phyloP scores from a whole-genome alignment of 2,888 invertebrate genomes.

The Pterobdella sp. region DNA sequence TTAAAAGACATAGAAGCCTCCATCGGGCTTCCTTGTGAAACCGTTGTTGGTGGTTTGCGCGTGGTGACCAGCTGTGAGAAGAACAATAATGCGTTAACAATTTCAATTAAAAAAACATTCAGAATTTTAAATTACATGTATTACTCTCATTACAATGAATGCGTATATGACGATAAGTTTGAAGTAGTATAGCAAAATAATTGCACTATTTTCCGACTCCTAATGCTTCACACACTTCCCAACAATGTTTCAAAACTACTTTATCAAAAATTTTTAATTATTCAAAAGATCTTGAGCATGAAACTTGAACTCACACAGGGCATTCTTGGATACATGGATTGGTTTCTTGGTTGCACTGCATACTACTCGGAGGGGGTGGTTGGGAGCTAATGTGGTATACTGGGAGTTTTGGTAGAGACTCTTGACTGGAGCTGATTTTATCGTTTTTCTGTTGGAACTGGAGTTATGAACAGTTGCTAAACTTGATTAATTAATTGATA shows the following conservation, averaged over 20 bases:
- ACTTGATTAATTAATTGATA: too few relatives aligned
- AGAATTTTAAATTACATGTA: too few relatives aligned
- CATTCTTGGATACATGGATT: background rate
- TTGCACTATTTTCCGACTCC: too few relatives aligned
- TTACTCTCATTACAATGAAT: too few relatives aligned
- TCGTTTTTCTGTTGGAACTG: too few relatives aligned
- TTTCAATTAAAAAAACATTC: too few relatives aligned
- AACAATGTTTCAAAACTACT: background rate
- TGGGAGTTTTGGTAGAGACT: background rate
- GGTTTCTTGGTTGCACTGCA: conserved; percentile 3
- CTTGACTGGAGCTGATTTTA: background rate
- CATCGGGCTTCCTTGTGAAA: conserved; percentile 50
- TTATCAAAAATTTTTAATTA: too few relatives aligned
- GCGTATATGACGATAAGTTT: too few relatives aligned
- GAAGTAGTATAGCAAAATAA: too few relatives aligned
- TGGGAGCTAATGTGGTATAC: background rate
- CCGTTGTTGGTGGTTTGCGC: conserved; percentile 52
- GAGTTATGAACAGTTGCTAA: too few relatives aligned
- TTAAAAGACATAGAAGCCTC: conserved; percentile 49
- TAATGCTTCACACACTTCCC: background rate
- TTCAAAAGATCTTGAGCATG: too few relatives aligned
- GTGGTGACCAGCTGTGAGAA: conserved; percentile 47
- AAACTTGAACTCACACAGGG: background rate
- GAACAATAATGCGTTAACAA: background rate
- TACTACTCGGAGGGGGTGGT: background rate